A percentile compares a stretch with the other conserved stretches of the same genome.
Evolutionary conservation across 1,140 invertebrate species (phyloP).

Genomic region (Drosophila melanica): DNA sequence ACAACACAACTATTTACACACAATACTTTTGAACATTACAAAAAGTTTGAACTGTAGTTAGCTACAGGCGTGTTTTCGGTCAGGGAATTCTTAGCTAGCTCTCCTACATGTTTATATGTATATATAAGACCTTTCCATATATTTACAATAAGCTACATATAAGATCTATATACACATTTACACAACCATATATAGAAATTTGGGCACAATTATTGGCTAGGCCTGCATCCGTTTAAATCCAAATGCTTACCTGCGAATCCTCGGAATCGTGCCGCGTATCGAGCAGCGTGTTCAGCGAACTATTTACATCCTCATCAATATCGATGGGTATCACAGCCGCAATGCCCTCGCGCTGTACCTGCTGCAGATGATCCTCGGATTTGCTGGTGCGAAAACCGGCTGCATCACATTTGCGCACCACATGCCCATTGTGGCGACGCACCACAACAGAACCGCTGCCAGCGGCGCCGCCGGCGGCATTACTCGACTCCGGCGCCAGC

Average conservation of each 20-base stretch:
- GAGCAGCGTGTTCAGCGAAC: constrained; percentile 94
- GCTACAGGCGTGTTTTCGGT: constrained; percentile 30
- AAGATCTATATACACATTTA: neutral
- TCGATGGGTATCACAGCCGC: constrained; percentile 92
- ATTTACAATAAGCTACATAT: neutral
- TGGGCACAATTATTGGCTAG: neutral
- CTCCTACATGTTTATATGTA: too few relatives aligned
- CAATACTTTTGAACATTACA: constrained; percentile 8
- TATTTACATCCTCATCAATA: constrained; percentile 96
- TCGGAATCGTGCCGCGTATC: constrained; percentile 91
- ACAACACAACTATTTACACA: constrained; percentile 11
- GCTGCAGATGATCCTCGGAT: constrained; percentile 93
- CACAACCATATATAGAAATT: neutral
- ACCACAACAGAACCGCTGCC: constrained; percentile 83
- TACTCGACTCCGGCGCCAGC: constrained; percentile 84
- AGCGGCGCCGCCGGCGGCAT: constrained; percentile 31
- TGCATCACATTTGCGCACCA: constrained; percentile 81
- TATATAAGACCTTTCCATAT: too few relatives aligned
- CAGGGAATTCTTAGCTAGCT: neutral
- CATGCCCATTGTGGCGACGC: constrained; percentile 72
- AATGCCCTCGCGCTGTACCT: constrained; percentile 83
- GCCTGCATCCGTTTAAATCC: neutral
- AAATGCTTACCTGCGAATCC: constrained; percentile 81
- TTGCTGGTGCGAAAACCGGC: constrained; percentile 90
- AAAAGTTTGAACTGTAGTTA: neutral